A percentile compares a stretch with the other conserved stretches of the same genome.
phyloP scores from a whole-genome alignment of 2,113 vertebrate species.

The Alexandromys fortis region DNA sequence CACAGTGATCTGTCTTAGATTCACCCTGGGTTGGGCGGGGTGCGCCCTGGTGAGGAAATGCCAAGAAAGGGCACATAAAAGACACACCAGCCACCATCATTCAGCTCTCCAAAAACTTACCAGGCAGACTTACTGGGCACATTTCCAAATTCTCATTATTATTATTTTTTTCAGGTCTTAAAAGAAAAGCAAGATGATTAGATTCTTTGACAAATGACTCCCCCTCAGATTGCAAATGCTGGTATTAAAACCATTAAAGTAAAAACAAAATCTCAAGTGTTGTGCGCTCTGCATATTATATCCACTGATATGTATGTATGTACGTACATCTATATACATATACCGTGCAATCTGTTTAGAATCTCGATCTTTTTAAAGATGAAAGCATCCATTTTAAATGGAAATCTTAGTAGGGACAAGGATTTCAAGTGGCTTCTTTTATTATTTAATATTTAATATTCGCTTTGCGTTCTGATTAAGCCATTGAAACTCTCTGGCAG shows the following conservation, averaged over 20 bases:
- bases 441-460: constrained; percentile 26
- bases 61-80: constrained; percentile 2
- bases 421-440: constrained; percentile 44
- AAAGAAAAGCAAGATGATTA: constrained; percentile 31
- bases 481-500: constrained; percentile 19
- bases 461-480: constrained; percentile 11
- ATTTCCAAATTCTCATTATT: constrained; percentile 51
- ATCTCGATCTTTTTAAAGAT: not conserved
- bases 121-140: constrained; percentile 47
- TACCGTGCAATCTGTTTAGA: constrained; percentile 26
- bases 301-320: not conserved
- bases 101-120: constrained; percentile 45
- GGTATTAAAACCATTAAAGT: constrained; percentile 48
- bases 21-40: not conserved
- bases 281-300: constrained; percentile 27
- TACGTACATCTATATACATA: not conserved
- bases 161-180: not conserved
- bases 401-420: not conserved
- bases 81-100: constrained; percentile 3
- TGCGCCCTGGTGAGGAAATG: not conserved
- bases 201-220: constrained; percentile 57
- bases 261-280: constrained; percentile 59
- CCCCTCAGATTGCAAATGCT: constrained; percentile 51
- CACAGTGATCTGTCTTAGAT: not conserved
- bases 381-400: constrained; percentile 8